Evolutionary conservation across 2,113 vertebrate genomes (phyloP).

Genomic region (Callipepla californica): DNA sequence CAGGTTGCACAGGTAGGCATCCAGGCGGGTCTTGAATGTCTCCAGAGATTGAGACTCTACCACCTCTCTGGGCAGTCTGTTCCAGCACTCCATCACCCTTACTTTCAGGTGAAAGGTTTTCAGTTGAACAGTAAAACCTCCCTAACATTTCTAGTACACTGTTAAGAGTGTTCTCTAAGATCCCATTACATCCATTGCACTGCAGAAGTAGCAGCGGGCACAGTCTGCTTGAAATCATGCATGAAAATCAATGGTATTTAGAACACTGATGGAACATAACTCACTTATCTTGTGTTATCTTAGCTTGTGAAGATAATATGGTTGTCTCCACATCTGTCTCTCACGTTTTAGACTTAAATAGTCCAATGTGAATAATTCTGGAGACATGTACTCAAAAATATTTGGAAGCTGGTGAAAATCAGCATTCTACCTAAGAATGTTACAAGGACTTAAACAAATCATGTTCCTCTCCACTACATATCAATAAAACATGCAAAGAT

Average conservation of each 20-base stretch:
- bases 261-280: background rate
- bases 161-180: background rate
- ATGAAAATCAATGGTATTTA: background rate
- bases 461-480: background rate
- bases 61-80: no score
- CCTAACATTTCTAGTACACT: background rate
- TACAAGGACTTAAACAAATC: background rate
- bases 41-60: no score
- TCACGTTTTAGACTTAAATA: background rate
- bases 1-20: no score
- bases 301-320: background rate
- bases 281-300: background rate
- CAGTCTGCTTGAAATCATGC: rapidly evolving
- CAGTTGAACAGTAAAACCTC: background rate
- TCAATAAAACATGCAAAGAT: background rate
- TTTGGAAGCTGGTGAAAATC: background rate
- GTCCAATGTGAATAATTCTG: background rate
- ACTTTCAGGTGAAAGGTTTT: background rate
- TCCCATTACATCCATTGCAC: background rate
- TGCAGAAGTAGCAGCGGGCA: background rate
- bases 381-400: background rate
- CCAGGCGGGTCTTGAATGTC: no score
- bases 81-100: no score
- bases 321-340: background rate
- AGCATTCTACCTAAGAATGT: background rate